A percentile compares a stretch with the other conserved stretches of the same genome.
Evolutionary conservation across 1,140 invertebrate genomes (phyloP).

Genomic region (Melanaphis sacchari): DNA sequence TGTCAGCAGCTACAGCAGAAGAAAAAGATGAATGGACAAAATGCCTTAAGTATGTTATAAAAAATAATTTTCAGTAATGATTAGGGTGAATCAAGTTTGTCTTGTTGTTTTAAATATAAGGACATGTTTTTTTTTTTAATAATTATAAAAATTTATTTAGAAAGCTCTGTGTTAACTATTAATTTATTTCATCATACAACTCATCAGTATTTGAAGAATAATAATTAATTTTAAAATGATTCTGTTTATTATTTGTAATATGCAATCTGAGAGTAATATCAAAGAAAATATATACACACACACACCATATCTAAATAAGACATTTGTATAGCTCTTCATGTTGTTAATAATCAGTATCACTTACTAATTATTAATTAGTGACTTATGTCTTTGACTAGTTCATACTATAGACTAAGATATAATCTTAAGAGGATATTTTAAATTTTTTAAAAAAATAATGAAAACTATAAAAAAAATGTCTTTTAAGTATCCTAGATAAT

Average conservation of each 20-base stretch:
- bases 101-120: background rate
- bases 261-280: too few species aligned
- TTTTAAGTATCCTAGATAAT: too few species aligned
- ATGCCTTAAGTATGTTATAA: conserved; percentile 73
- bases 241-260: background rate
- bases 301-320: too few species aligned
- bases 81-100: background rate
- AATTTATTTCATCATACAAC: background rate
- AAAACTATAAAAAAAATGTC: too few species aligned
- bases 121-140: background rate
- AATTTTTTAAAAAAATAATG: too few species aligned
- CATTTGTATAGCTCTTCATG: too few species aligned
- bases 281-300: too few species aligned
- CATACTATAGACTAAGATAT: too few species aligned
- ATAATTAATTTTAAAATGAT: background rate
- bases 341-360: too few species aligned
- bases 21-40: conserved; percentile 98
- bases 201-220: background rate
- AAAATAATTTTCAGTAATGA: background rate
- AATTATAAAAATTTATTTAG: background rate
- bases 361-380: too few species aligned
- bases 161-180: background rate
- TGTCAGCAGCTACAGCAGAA: conserved; percentile 93
- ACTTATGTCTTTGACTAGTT: too few species aligned
- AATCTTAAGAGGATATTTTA: too few species aligned